A percentile compares a stretch with the other conserved stretches of the same genome.
phyloP scores from a whole-genome alignment of 2,888 invertebrate species.

The Zeuzera pyrina region DNA sequence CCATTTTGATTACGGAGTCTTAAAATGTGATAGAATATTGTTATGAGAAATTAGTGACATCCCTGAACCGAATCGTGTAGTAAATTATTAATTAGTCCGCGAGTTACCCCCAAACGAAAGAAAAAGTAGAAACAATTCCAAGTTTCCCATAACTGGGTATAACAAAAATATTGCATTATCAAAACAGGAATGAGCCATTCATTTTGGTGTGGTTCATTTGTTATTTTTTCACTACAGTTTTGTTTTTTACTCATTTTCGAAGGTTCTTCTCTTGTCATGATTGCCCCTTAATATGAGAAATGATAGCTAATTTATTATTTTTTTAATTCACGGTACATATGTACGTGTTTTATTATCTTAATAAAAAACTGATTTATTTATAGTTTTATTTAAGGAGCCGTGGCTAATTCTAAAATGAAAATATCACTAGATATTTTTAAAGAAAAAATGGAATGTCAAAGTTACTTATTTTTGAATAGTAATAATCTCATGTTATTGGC shows the following conservation, averaged over 20 bases:
- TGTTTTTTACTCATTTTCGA: constrained; percentile 28
- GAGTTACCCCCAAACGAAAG: constrained; percentile 48
- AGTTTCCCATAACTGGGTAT: constrained; percentile 60
- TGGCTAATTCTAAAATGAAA: no score
- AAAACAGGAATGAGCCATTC: constrained; percentile 47
- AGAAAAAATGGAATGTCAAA: no score
- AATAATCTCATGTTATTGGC: no score
- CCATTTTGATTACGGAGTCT: no score
- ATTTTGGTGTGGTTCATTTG: constrained; percentile 53
- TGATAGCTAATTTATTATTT: constrained; percentile 53
- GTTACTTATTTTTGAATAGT: no score
- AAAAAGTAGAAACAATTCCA: constrained; percentile 51
- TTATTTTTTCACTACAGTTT: constrained; percentile 46
- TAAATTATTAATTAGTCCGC: constrained; percentile 66
- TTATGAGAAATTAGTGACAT: no score
- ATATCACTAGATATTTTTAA: no score
- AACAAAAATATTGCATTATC: constrained; percentile 58
- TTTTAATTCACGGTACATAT: constrained; percentile 41
- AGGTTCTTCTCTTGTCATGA: constrained; percentile 15
- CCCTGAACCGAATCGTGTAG: constrained; percentile 44
- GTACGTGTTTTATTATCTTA: constrained; percentile 40
- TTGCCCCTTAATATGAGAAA: constrained; percentile 28
- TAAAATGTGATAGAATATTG: no score
- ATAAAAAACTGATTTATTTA: constrained; percentile 29
- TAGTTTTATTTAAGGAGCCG: no score